Percentiles rank a stretch among this genome's conserved stretches.
phyloP scores from a whole-genome alignment of 2,888 invertebrate genomes.

The Carterocephalus palaemon region DNA sequence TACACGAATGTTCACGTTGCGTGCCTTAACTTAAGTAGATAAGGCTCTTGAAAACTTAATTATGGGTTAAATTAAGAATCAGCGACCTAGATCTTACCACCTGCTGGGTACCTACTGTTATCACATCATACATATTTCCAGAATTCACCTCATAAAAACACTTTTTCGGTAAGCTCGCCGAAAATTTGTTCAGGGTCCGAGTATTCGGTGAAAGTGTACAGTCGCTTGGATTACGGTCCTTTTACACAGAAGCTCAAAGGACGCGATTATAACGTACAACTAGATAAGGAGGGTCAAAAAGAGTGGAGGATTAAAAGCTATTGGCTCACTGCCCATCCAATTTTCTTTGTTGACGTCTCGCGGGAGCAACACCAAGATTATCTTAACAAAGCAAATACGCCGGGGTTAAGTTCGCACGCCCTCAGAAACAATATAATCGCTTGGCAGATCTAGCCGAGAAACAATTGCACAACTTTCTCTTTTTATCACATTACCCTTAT shows the following conservation, averaged over 20 bases:
- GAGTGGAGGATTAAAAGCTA: conserved; percentile 72
- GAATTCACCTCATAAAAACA: not conserved
- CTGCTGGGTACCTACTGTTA: conserved; percentile 1
- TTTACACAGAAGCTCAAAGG: conserved; percentile 47
- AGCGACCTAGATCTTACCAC: not conserved
- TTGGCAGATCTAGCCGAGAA: conserved; percentile 43
- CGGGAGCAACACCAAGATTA: conserved; percentile 68
- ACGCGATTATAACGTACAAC: conserved; percentile 63
- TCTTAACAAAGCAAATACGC: conserved; percentile 72
- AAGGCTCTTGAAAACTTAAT: conserved; percentile 13
- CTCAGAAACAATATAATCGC: conserved; percentile 62
- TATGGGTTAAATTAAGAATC: conserved; percentile 17
- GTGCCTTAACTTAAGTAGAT: conserved; percentile 32
- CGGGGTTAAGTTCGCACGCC: conserved; percentile 52
- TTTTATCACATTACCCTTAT: conserved; percentile 23
- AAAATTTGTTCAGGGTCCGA: too few species aligned
- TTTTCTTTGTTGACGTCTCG: conserved; percentile 76
- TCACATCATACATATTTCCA: conserved; percentile 1
- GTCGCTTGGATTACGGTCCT: conserved; percentile 26
- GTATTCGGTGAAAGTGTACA: too few species aligned
- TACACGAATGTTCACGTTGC: conserved; percentile 37
- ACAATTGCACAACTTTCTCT: conserved; percentile 47
- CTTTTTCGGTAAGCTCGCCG: too few species aligned
- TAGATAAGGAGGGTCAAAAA: conserved; percentile 71
- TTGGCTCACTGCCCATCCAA: conserved; percentile 78